These are phyloP conservation scores for Metopolophium dirhodum DNA, from an alignment of 1,140 invertebrate species.

Conservation along the genomic window DNA sequence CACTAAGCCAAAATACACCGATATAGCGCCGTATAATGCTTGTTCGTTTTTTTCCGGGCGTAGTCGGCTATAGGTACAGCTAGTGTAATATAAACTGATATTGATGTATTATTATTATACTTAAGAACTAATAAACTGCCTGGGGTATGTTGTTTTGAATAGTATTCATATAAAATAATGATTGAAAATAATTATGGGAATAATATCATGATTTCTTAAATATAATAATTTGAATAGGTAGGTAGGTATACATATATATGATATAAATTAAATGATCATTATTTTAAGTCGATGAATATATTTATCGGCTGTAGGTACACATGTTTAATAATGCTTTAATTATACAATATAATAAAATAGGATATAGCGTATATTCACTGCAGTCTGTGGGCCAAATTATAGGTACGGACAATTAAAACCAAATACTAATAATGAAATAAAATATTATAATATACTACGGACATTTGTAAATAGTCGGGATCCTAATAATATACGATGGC, in stretches of 20 bases:
- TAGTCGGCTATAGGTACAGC: not conserved
- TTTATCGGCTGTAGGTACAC: not conserved
- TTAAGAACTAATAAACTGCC: not conserved
- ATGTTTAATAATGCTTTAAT: not conserved
- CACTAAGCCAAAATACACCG: not conserved
- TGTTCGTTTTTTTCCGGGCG: not conserved
- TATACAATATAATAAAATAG: not conserved
- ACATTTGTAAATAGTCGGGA: slow-evolving; percentile 2
- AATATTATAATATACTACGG: not conserved
- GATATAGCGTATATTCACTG: not conserved
- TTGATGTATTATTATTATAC: not conserved
- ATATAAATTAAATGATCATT: not conserved
- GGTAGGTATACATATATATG: not conserved
- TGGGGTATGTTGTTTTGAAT: not conserved
- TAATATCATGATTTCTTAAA: not conserved
- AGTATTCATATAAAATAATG: slow-evolving; percentile 8
- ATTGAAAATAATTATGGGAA: not conserved
- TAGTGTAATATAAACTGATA: not conserved
- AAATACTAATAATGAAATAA: slow-evolving; percentile 25
- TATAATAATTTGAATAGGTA: not conserved
- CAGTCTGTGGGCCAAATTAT: not conserved
- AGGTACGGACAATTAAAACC: not conserved
- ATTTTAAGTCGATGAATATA: not conserved
- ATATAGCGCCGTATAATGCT: not conserved
- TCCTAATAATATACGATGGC: not conserved